A percentile compares a stretch with the other conserved stretches of the same genome.
phyloP scores from a whole-genome alignment of 2,113 vertebrate genomes.

The Irena cyanogastra region DNA sequence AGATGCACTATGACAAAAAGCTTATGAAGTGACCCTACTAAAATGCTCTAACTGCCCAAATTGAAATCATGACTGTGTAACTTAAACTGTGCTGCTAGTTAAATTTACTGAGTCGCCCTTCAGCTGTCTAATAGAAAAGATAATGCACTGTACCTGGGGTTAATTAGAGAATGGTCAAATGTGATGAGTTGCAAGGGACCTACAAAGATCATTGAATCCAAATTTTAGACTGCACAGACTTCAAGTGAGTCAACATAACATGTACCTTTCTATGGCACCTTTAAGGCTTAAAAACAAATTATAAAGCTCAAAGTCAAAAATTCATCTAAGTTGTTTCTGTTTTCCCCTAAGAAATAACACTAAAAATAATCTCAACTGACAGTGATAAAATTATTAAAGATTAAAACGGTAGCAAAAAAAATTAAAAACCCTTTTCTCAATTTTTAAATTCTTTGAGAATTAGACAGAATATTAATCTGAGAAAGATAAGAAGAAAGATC shows the following conservation, averaged over 20 bases:
- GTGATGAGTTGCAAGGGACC: neutral
- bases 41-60: neutral
- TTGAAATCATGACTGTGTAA: neutral
- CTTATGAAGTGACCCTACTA: neutral
- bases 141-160: neutral
- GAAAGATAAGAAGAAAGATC: neutral
- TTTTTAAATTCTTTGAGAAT: neutral
- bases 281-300: neutral
- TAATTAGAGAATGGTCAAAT: neutral
- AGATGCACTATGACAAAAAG: neutral
- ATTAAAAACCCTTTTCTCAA: neutral
- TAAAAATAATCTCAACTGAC: neutral
- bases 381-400: neutral
- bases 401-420: neutral
- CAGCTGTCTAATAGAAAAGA: neutral
- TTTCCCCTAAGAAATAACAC: neutral
- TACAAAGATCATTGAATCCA: neutral
- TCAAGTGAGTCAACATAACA: neutral
- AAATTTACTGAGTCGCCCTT: neutral
- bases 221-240: neutral
- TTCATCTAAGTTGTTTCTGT: neutral
- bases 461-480: neutral
- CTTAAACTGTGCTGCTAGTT: neutral
- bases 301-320: neutral
- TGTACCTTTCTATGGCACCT: neutral